Evolutionary conservation across 2,888 invertebrate genomes (phyloP).

Genomic region (Sthenelais limicola): DNA sequence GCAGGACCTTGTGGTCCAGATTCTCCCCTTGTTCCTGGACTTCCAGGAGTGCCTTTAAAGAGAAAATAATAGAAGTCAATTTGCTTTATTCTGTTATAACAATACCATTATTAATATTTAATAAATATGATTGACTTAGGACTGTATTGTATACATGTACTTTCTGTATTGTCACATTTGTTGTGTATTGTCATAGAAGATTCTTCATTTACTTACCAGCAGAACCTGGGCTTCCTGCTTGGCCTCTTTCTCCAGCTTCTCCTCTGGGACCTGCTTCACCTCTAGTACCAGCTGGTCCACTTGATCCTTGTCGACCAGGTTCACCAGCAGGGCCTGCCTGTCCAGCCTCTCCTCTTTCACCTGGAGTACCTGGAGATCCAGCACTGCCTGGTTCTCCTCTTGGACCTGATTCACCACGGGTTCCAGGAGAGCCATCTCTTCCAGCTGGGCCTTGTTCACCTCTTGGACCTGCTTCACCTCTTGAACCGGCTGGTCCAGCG

Average conservation of each 20-base stretch:
- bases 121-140: too few relatives aligned
- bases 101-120: too few relatives aligned
- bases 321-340: constrained; percentile 30
- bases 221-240: constrained; percentile 37
- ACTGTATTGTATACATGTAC: too few relatives aligned
- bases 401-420: constrained; percentile 23
- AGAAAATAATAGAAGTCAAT: too few relatives aligned
- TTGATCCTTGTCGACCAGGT: constrained; percentile 33
- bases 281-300: constrained; percentile 38
- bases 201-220: too few relatives aligned
- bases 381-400: constrained; percentile 35
- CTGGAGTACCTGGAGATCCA: constrained; percentile 46
- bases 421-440: constrained; percentile 44
- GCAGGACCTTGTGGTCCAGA: constrained; percentile 29
- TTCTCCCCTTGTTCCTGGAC: constrained; percentile 31
- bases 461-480: constrained; percentile 37
- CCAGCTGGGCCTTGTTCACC: constrained; percentile 46
- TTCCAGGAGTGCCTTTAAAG: too few relatives aligned
- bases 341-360: constrained; percentile 38
- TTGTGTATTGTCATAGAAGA: too few relatives aligned
- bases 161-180: too few relatives aligned
- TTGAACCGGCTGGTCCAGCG: constrained; percentile 76
- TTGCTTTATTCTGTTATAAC: too few relatives aligned
- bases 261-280: constrained; percentile 33
- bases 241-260: constrained; percentile 37